phyloP scores from a whole-genome alignment of 2,113 vertebrate genomes.

The Pagrus major region DNA sequence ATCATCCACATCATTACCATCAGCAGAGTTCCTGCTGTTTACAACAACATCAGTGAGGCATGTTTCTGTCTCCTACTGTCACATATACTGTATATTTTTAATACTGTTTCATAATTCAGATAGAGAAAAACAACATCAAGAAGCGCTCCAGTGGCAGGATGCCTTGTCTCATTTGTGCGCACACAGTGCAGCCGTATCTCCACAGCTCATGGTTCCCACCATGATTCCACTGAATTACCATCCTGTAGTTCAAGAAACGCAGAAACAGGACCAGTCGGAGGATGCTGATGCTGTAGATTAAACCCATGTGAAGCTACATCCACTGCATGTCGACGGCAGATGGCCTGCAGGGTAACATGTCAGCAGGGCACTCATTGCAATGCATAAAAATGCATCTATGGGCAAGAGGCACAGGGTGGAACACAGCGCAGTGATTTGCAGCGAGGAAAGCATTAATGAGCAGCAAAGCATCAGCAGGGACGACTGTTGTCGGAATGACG shows the following conservation, averaged over 20 bases:
- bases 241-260: slow-evolving; percentile 13
- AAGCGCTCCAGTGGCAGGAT: not conserved
- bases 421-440: not conserved
- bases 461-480: slow-evolving; percentile 26
- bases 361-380: slow-evolving; percentile 63
- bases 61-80: slow-evolving; percentile 5
- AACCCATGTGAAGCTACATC: slow-evolving; percentile 49
- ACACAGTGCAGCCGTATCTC: not conserved
- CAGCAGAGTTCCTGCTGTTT: slow-evolving; percentile 23
- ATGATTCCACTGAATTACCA: not conserved
- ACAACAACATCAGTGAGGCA: slow-evolving; percentile 10
- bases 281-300: slow-evolving; percentile 48
- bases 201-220: slow-evolving; percentile 1
- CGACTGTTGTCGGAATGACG: not conserved
- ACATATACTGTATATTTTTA: slow-evolving; percentile 21
- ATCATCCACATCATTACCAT: slow-evolving; percentile 20
- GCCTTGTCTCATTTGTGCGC: slow-evolving; percentile 11
- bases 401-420: slow-evolving; percentile 38
- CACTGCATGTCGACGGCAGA: slow-evolving; percentile 61
- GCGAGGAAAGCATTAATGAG: slow-evolving; percentile 33
- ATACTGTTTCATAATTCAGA: slow-evolving; percentile 4
- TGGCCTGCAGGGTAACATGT: slow-evolving; percentile 64
- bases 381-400: slow-evolving; percentile 54
- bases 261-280: slow-evolving; percentile 28
- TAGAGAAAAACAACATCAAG: slow-evolving; percentile 11